Percentiles rank a stretch among this genome's conserved stretches.
phyloP scores from a whole-genome alignment of 1,140 invertebrate genomes.

The Apis cerana region DNA sequence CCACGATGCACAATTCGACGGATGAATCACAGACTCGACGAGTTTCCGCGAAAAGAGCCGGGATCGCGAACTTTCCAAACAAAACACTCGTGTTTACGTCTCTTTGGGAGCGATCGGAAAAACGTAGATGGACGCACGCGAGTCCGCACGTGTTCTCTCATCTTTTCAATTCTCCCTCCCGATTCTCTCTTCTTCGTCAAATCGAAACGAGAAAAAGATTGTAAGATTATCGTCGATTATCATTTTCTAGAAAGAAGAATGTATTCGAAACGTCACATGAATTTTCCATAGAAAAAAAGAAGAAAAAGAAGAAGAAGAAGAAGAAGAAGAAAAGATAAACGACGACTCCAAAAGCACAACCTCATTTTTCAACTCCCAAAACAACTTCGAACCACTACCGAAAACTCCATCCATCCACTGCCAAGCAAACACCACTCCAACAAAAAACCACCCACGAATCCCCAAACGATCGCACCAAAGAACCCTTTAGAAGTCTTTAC shows the following conservation, averaged over 20 bases:
- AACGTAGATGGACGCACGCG: constrained; percentile 35
- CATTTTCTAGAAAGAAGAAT: too few species aligned
- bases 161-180: neutral
- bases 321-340: too few species aligned
- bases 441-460: neutral
- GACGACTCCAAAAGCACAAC: too few species aligned
- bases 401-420: too few species aligned
- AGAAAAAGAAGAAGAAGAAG: too few species aligned
- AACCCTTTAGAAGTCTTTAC: too few species aligned
- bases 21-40: constrained; percentile 5
- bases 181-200: too few species aligned
- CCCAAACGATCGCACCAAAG: neutral
- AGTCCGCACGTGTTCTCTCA: constrained; percentile 35
- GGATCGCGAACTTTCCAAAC: neutral
- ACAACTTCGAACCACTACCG: neutral
- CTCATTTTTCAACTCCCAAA: neutral
- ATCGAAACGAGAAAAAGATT: too few species aligned
- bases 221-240: too few species aligned
- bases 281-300: too few species aligned
- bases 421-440: neutral
- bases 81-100: constrained; percentile 42
- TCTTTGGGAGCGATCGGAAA: constrained; percentile 8
- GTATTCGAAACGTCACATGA: too few species aligned
- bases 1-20: neutral
- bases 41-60: neutral